Conservation (phyloP, 1,140 invertebrate species). For the Teleopsis dalmanni region DNA sequence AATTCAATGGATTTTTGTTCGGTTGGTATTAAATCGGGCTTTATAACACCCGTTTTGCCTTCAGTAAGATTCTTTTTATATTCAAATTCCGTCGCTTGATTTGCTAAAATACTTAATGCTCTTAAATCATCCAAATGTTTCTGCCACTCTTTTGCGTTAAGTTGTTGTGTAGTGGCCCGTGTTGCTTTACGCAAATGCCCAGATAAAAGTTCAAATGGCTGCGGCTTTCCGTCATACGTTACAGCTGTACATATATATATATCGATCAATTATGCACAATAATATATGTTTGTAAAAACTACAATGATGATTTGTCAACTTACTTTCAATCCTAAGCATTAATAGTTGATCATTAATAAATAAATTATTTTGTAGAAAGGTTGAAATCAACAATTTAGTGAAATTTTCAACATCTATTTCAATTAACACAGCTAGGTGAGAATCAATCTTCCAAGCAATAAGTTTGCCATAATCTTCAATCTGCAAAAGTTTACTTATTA, state of each 20-base stretch:
- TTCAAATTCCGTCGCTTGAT: conserved; percentile 39
- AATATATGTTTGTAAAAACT: conserved; percentile 13
- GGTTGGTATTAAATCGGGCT: conserved; percentile 25
- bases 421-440: conserved; percentile 54
- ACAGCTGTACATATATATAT: conserved; percentile 48
- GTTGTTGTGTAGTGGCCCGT: conserved; percentile 11
- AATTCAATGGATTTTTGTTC: conserved; percentile 6
- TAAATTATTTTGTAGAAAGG: conserved; percentile 52
- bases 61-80: conserved; percentile 30
- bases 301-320: conserved; percentile 42
- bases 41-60: conserved; percentile 22
- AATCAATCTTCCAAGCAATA: conserved; percentile 55
- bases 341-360: conserved; percentile 58
- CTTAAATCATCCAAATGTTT: conserved; percentile 36
- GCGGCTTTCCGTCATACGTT: conserved; percentile 49
- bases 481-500: conserved; percentile 36
- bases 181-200: conserved; percentile 37
- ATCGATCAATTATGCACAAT: conserved; percentile 12
- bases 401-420: conserved; percentile 58
- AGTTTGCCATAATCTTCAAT: conserved; percentile 59
- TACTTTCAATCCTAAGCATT: conserved; percentile 59
- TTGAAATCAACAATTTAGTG: conserved; percentile 50
- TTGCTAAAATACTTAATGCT: conserved; percentile 30
- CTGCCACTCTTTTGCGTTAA: conserved; percentile 29
- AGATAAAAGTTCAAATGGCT: conserved; percentile 34